Evolutionary conservation across 2,113 vertebrate genomes (phyloP).

Genomic region (Orientallactaga bullata): DNA sequence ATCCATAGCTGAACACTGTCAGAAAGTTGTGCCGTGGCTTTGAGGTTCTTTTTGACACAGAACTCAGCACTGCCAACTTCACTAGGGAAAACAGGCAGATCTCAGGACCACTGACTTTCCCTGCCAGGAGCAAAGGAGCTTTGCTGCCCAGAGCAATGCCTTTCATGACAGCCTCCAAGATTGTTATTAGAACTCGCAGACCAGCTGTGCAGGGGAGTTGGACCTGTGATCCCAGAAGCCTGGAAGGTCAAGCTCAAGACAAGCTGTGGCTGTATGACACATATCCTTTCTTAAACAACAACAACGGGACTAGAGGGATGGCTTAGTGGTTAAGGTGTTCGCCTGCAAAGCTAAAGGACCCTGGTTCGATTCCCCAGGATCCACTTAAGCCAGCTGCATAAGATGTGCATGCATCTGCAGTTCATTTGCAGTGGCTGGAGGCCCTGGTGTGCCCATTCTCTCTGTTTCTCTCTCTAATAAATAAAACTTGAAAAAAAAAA

Average conservation of each 20-base stretch:
- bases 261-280: background rate
- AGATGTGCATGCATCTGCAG: too few relatives aligned
- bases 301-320: too few relatives aligned
- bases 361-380: too few relatives aligned
- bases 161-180: background rate
- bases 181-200: background rate
- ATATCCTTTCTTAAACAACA: background rate
- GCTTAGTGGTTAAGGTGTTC: too few relatives aligned
- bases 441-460: too few relatives aligned
- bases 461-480: too few relatives aligned
- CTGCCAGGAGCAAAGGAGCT: background rate
- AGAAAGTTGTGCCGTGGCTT: background rate
- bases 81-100: background rate
- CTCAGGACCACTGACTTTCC: background rate
- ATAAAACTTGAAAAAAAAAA: too few relatives aligned
- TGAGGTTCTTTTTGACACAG: background rate
- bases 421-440: too few relatives aligned
- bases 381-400: too few relatives aligned
- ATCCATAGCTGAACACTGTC: background rate
- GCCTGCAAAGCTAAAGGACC: too few relatives aligned
- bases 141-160: background rate
- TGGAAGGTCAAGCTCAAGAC: background rate
- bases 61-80: background rate
- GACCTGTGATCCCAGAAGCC: too few relatives aligned
- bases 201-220: too few relatives aligned